Evolutionary conservation across 2,888 invertebrate genomes (phyloP), one percentile per base, ranked within the genome.

Genomic region (Mythimna loreyi): DNA sequence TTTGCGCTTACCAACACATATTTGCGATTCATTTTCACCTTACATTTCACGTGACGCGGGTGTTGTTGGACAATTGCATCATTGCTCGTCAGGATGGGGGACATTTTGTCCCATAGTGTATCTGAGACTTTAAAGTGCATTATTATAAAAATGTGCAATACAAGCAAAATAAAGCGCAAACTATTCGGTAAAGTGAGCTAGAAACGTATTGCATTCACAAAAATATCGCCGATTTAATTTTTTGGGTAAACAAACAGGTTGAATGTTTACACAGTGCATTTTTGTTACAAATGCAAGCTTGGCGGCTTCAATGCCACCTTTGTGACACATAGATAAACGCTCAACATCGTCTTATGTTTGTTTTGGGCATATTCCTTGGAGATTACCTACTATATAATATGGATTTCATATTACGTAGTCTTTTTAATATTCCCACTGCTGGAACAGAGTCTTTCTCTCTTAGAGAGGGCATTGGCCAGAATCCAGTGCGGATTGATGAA

Each of bases 301-400:
- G 65, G 59, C 71, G 71, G 6, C 60, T 25, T 56, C 53, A 66
- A 78, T 68, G 74, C 66, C 78, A 73, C 66, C 73, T 73, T 68
- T 66, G 62, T 63, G 58, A 61, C 74, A 67, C 43, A 58, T 56
- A 59, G 74, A 78, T 78, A 78, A 75, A 55, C 5, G 62, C 50
- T 74, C 50, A 69, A 73, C 61, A 70, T 45, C 67, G 36, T 47
- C 47, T n/a, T 0, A 59, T 62, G 33, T 76, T 71, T 66, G 55
- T 62, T 56, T 62, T 71, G 45, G 45, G n/a, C 23, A 50, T 52
- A 50, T 53, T 52, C 16, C n/a, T 36, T 21, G 36, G 5, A 61
- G 59, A 72, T 60, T 40, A 72, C 4, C 43, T 45, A 45, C 43
- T 43, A 13, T 43, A 13, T 21, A 49, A 21, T 49, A 52, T 25